Evolutionary conservation across 1,140 invertebrate genomes (phyloP).

Genomic region (Sinella curviseta): DNA sequence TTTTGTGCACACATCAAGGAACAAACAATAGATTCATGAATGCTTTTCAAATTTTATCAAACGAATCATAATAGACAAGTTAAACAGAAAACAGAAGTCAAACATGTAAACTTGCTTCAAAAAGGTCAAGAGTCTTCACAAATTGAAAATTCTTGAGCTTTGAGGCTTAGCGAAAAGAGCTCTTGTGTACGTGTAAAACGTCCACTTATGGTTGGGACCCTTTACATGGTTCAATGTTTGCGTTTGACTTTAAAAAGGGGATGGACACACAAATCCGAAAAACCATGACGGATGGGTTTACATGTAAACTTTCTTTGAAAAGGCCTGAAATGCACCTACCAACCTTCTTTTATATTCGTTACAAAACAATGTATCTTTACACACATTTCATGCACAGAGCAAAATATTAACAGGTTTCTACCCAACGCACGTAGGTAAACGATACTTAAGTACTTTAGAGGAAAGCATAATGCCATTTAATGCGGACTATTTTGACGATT

Average conservation of each 20-base stretch:
- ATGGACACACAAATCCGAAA: not conserved
- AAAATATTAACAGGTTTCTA: no score
- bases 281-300: slow-evolving; percentile 25
- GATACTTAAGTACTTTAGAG: no score
- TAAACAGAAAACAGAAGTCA: slow-evolving; percentile 3
- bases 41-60: not conserved
- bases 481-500: no score
- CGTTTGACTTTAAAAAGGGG: slow-evolving; percentile 4
- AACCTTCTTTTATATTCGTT: not conserved
- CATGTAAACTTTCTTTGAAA: not conserved
- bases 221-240: not conserved
- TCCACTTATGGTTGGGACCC: not conserved
- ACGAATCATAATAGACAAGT: not conserved
- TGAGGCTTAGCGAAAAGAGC: not conserved
- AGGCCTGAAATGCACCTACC: not conserved
- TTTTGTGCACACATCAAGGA: not conserved
- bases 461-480: no score
- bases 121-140: slow-evolving; percentile 6
- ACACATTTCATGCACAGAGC: not conserved
- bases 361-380: not conserved
- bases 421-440: no score
- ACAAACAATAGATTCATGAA: not conserved
- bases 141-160: not conserved
- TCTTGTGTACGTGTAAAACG: not conserved
- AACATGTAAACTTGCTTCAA: not conserved